These are phyloP conservation scores for Neosilurus hyrtlii DNA, from an alignment of 2,797 vertebrate genomes.

Conservation along the genomic window DNA sequence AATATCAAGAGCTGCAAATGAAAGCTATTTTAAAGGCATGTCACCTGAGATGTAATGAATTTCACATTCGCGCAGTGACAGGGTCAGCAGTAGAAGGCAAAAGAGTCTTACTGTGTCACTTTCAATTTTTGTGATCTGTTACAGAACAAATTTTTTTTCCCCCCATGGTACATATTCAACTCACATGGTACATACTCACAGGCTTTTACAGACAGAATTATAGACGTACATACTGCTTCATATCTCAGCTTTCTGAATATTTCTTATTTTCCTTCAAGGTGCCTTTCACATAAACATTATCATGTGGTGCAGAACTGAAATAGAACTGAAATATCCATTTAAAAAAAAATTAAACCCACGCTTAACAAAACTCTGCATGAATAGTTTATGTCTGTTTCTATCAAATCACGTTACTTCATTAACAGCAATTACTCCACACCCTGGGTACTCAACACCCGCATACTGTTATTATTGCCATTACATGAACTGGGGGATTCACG, in stretches of 20 bases:
- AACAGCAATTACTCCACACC: too few relatives aligned
- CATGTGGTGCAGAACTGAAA: too few relatives aligned
- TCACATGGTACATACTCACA: not conserved
- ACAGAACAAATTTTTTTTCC: conserved; percentile 3
- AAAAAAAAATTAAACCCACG: too few relatives aligned
- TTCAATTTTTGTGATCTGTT: conserved; percentile 32
- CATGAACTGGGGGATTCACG: too few relatives aligned
- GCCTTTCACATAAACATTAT: not conserved
- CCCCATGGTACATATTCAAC: not conserved
- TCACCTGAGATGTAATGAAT: conserved; percentile 43
- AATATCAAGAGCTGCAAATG: conserved; percentile 17
- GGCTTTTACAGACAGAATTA: not conserved
- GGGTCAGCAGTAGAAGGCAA: conserved; percentile 21
- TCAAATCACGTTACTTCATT: too few relatives aligned
- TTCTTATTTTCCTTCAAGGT: not conserved
- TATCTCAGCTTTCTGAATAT: not conserved
- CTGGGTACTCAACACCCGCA: too few relatives aligned
- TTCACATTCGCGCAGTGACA: conserved; percentile 30
- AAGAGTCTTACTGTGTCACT: conserved; percentile 31
- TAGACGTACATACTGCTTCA: not conserved
- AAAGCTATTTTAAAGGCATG: conserved; percentile 28
- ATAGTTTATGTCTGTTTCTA: too few relatives aligned
- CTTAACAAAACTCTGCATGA: too few relatives aligned
- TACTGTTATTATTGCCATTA: too few relatives aligned
- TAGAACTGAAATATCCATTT: too few relatives aligned